Percentiles rank a stretch among this genome's conserved stretches.
These are phyloP conservation scores for Arremon aurantiirostris DNA, from an alignment of 2,797 vertebrate species.

Conservation along the genomic window DNA sequence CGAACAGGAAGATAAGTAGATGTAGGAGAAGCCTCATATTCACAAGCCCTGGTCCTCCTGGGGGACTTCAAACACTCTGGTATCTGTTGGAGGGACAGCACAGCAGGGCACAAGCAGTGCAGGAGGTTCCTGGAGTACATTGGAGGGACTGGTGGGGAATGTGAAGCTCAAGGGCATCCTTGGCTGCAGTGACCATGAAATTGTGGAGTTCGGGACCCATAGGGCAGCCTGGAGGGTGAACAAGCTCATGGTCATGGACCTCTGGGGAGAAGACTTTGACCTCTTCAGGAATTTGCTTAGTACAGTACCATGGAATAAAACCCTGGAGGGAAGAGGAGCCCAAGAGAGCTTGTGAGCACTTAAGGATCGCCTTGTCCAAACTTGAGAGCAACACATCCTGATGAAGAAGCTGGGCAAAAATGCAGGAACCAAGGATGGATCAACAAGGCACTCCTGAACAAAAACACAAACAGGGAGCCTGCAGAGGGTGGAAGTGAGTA, in stretches of 20 bases:
- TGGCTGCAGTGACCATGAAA: not conserved
- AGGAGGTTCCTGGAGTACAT: not conserved
- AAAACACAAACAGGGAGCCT: not conserved
- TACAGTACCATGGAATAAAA: not conserved
- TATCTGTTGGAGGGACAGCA: not conserved
- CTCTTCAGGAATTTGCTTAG: not conserved
- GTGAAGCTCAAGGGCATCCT: not conserved
- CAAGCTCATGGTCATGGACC: not conserved
- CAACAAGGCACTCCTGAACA: not conserved
- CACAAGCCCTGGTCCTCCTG: not conserved
- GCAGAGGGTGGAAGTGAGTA: not conserved
- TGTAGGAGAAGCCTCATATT: not conserved
- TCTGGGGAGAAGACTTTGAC: not conserved
- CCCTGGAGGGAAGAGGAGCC: not conserved
- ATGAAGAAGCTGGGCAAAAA: not conserved
- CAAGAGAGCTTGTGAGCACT: fast-evolving
- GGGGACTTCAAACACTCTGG: not conserved
- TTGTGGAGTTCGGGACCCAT: not conserved
- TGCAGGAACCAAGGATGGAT: not conserved
- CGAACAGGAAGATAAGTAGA: not conserved
- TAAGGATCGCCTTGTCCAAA: not conserved
- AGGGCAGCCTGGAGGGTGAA: not conserved
- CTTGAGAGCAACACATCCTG: not conserved
- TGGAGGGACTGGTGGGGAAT: not conserved
- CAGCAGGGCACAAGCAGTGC: no score